Evolutionary conservation across 2,113 vertebrate genomes (phyloP).

Genomic region (Cryptoleucopteryx plumbea): DNA sequence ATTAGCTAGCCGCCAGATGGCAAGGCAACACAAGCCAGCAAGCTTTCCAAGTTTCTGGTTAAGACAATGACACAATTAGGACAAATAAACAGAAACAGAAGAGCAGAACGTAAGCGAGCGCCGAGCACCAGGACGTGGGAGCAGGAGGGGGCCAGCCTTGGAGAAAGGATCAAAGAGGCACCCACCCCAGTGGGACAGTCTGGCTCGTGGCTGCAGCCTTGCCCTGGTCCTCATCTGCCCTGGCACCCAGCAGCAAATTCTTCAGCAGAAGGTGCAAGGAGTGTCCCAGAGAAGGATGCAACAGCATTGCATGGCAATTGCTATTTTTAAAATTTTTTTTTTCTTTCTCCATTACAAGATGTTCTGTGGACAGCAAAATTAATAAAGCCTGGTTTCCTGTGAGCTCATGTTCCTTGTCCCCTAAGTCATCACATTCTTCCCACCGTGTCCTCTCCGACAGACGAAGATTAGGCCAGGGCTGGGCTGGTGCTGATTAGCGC

Average conservation of each 20-base stretch:
- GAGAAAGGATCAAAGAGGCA: not conserved
- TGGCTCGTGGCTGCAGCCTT: not conserved
- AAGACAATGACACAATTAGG: slow-evolving; percentile 58
- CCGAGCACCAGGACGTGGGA: not conserved
- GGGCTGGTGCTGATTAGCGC: not conserved
- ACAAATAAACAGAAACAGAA: slow-evolving; percentile 71
- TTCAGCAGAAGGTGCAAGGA: not conserved
- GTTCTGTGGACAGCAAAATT: not conserved
- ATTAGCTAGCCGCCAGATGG: slow-evolving; percentile 60
- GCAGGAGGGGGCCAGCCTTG: not conserved
- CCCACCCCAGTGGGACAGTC: not conserved
- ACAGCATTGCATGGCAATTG: rapidly evolving
- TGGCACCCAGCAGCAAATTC: rapidly evolving
- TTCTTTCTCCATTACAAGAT: not conserved
- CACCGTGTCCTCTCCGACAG: not conserved
- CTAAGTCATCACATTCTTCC: not conserved
- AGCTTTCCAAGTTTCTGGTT: slow-evolving; percentile 59
- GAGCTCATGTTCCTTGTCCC: not conserved
- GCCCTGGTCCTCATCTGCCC: not conserved
- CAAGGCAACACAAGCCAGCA: slow-evolving; percentile 45
- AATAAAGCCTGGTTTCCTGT: not conserved
- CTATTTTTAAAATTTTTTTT: too few relatives aligned
- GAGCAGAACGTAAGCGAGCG: not conserved
- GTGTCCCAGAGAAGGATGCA: not conserved
- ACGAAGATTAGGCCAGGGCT: not conserved